Evolutionary conservation across 2,888 invertebrate species (phyloP).

Genomic region (Drosophila rellima): DNA sequence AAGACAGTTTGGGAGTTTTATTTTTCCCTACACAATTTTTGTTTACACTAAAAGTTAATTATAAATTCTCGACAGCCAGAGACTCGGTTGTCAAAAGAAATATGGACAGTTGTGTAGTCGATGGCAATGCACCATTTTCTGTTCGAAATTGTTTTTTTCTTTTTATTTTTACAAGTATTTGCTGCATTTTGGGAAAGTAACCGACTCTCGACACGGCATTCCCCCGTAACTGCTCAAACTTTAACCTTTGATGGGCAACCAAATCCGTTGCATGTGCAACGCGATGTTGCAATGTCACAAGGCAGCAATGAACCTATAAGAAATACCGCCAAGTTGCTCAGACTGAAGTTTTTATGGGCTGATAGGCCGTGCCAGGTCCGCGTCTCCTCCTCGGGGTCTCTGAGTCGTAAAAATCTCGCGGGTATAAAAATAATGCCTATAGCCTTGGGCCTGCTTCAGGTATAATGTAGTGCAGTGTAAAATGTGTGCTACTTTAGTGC

Average conservation of each 20-base stretch:
- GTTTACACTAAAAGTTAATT: slow-evolving; percentile 40
- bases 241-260: slow-evolving; percentile 57
- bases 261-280: slow-evolving; percentile 60
- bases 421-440: slow-evolving; percentile 70
- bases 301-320: slow-evolving; percentile 8
- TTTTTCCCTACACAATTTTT: background rate
- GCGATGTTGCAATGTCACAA: slow-evolving; percentile 29
- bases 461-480: background rate
- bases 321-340: slow-evolving; percentile 11
- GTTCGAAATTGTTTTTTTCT: slow-evolving; percentile 6
- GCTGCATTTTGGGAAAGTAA: slow-evolving; percentile 24
- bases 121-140: slow-evolving; percentile 36
- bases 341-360: slow-evolving; percentile 38
- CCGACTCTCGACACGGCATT: slow-evolving; percentile 24
- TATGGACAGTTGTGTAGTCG: background rate
- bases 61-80: slow-evolving; percentile 17
- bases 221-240: slow-evolving; percentile 29
- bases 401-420: slow-evolving; percentile 59
- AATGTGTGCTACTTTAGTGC: slow-evolving; percentile 14
- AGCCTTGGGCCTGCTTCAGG: slow-evolving; percentile 39
- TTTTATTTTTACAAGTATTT: slow-evolving; percentile 12
- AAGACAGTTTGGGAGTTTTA: background rate
- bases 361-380: slow-evolving; percentile 26
- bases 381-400: slow-evolving; percentile 22
- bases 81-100: background rate